Base-by-base conservation (phyloP, 2,797 vertebrate species). In the Parotocinclus haroldoi region DNA sequence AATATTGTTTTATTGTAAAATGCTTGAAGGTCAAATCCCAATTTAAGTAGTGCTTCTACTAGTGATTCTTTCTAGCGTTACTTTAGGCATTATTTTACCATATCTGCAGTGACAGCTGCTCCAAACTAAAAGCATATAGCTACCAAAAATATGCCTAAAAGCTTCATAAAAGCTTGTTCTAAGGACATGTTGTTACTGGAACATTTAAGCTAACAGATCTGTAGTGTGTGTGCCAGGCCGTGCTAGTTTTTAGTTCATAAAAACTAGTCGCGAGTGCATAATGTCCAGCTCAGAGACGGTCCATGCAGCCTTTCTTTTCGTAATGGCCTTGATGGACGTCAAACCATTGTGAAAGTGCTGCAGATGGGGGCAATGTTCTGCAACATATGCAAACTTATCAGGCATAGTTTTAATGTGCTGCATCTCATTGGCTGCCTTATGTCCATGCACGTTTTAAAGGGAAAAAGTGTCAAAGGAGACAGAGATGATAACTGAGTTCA, bases 401-500 rank as follows among this genome's bases (percentile, higher is more conserved):
- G 74, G 82, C 79, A 76, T 81, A 78, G 77, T 79, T 86, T 87
- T 87, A 86, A 88, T 89, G 85, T 83, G 84, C 81, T 82, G 87
- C 85, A 88, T 86, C 85, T 88, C 89, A 90, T 89, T 90, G 83
- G 82, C 70, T 77, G 69, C 85, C 84, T 89, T 86, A 89, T 89
- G 89, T 85, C 86, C 81, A 79, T 81, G 78, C 52, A 72, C 61
- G 53, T 60, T 63, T 81, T 83, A 68, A 81, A 81, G 82, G 75
- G 80, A 83, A 82, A 80, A 77, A 86, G 76, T 83, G 83, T 80
- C 74, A 83, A 81, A 64, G 71, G 52, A 68, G 69, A 71, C 52
- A 71, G 58, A 71, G 60, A 74, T 58, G 49, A 70, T 72, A 72
- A 72, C 63, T 62, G 69, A 72, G 69, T 66, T 61, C 63, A 66